Percentiles rank a stretch among this genome's conserved stretches.
Evolutionary conservation across 1,140 invertebrate species (phyloP).

Genomic region (Drosophila virilis): DNA sequence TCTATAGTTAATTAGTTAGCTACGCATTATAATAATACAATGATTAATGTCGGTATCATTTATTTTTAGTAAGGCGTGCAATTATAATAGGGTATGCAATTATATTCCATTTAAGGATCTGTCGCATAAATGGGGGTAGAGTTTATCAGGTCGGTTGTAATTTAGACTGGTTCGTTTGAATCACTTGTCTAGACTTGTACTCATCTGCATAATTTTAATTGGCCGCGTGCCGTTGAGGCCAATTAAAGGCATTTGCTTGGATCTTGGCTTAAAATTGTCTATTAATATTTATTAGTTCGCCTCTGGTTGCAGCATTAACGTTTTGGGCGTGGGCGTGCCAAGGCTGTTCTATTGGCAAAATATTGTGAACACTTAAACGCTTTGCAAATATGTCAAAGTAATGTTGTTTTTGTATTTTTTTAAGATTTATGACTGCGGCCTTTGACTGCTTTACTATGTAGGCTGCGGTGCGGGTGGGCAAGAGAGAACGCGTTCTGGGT

Average conservation of each 20-base stretch:
- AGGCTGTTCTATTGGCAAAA: constrained; percentile 57
- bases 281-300: constrained; percentile 72
- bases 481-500: constrained; percentile 19
- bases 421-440: constrained; percentile 49
- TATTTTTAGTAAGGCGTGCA: too few species aligned
- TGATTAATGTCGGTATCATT: too few species aligned
- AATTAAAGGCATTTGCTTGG: constrained; percentile 32
- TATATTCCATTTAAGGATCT: background rate
- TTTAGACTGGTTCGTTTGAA: constrained; percentile 56
- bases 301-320: constrained; percentile 9
- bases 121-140: background rate
- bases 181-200: constrained; percentile 68
- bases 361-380: constrained; percentile 65
- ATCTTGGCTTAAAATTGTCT: constrained; percentile 51
- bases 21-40: too few species aligned
- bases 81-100: too few species aligned
- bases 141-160: constrained; percentile 43
- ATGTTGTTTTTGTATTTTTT: constrained; percentile 39
- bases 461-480: background rate
- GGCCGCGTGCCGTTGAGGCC: constrained; percentile 35
- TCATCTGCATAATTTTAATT: constrained; percentile 79
- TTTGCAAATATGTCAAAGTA: constrained; percentile 48
- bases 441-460: constrained; percentile 12
- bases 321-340: constrained; percentile 32
- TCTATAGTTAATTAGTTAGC: too few species aligned